A percentile compares a stretch with the other conserved stretches of the same genome.
Conservation (phyloP, 2,113 vertebrate genomes). For the Uria lomvia region DNA sequence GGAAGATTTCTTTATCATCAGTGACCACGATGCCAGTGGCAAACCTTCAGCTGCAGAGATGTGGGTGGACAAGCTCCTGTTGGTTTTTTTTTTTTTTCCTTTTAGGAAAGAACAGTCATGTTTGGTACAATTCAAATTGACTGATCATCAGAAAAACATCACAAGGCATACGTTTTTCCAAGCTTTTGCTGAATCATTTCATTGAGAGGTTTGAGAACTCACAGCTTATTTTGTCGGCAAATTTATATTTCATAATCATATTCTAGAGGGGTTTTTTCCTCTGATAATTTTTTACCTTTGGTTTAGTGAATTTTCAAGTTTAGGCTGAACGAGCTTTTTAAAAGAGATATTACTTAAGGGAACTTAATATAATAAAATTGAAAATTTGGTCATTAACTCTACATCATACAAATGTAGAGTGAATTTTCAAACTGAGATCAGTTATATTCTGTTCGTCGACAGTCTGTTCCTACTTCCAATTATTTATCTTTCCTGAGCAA, state of each 20-base stretch:
- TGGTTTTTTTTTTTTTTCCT: background rate
- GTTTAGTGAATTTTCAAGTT: background rate
- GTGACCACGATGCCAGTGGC: rapidly evolving
- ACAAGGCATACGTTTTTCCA: background rate
- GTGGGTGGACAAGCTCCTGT: background rate
- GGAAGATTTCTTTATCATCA: background rate
- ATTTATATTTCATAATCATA: background rate
- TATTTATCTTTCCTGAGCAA: background rate
- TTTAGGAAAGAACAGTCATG: background rate
- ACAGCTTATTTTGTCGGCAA: background rate
- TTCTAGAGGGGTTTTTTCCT: background rate
- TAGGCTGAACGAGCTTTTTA: background rate
- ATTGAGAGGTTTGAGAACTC: background rate
- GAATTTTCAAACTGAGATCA: background rate
- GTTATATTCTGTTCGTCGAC: background rate
- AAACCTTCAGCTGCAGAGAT: background rate
- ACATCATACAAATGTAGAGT: background rate
- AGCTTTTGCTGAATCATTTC: background rate
- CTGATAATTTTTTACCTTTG: background rate
- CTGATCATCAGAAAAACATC: background rate
- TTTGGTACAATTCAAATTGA: background rate
- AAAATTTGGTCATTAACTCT: background rate
- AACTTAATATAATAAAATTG: background rate
- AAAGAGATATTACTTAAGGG: background rate
- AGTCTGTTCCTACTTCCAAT: background rate